These are phyloP conservation scores for Megalonaias nervosa DNA, from an alignment of 1,140 invertebrate genomes.

Conservation along the genomic window DNA sequence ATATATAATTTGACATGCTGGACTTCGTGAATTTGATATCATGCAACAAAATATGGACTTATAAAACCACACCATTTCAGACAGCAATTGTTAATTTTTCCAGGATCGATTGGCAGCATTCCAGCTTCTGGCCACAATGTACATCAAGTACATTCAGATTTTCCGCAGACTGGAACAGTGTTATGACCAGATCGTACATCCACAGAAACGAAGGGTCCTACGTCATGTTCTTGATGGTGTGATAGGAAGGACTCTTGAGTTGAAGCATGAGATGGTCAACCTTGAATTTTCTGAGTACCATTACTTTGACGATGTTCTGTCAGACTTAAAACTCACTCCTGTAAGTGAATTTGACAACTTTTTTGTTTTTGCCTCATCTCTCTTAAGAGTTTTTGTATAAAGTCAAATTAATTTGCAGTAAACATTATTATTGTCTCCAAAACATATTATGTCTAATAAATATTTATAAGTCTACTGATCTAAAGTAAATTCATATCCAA, in stretches of 20 bases:
- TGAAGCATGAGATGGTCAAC: constrained; percentile 86
- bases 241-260: constrained; percentile 80
- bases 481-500: too few species aligned
- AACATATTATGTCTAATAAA: too few species aligned
- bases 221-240: constrained; percentile 84
- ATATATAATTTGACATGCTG: too few species aligned
- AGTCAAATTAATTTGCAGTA: too few species aligned
- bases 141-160: constrained; percentile 85
- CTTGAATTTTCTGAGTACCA: constrained; percentile 88
- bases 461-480: too few species aligned
- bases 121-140: constrained; percentile 73
- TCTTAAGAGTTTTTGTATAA: too few species aligned
- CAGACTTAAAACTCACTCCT: constrained; percentile 76
- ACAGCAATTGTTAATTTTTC: constrained; percentile 16
- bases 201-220: constrained; percentile 89
- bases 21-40: too few species aligned
- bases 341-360: constrained; percentile 67
- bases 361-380: background rate
- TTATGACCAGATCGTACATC: constrained; percentile 93
- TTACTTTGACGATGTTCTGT: constrained; percentile 86
- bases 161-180: constrained; percentile 84
- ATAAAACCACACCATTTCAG: too few species aligned
- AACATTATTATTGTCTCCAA: too few species aligned
- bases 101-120: constrained; percentile 71
- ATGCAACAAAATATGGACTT: too few species aligned